Base-by-base conservation (phyloP, 2,113 vertebrate genomes). In the Bettongia penicillata region DNA sequence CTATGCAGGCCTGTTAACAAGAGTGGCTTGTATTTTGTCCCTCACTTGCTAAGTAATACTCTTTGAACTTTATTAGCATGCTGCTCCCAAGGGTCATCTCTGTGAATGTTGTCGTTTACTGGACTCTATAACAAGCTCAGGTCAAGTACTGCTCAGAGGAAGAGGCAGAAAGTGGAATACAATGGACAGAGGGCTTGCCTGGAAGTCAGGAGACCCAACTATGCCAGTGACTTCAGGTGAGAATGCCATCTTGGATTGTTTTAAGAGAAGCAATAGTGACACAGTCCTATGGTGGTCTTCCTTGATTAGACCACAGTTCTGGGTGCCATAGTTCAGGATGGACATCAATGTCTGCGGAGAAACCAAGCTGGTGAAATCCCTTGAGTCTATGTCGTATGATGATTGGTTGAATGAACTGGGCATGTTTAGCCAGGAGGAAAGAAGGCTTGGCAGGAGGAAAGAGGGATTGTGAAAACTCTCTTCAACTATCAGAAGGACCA, bases 141-240 rank as follows among this genome's bases (percentile, higher is more conserved):
- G 90, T 25, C 90, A 90, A 51, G 53, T 95, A 47, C 0, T 23
- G 14, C 93, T 96, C 61, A 92, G 94, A 93, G 91, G 77, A 61
- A 48, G 53, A 5, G 37, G 53, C 28, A 84, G 16, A 84, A 84
- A 95, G 37, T n/a, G 2, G 8, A 22, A 10, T 49, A 24, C 22
- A 16, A 51, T 23, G 14, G 89, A 48, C 92, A 91, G 92, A 95
- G n/a, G 89, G 53, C 8, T 26, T 2, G 52, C 48, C 47, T n/a
- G 37, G 55, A 84, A 94, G 51, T 61, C 51, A n/a, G 57, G 55
- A 96, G 90, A 93, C 3, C 1, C 91, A 91, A 84, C 4, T 22
- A 16, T 94, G 49, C 31, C 12, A 47, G 92, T 37, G 43, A 91
- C 8, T 24, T 91, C 91, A 43, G 52, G 22, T 11, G 26, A 93